Conservation (phyloP, 2,113 vertebrate species). For the Mobula hypostoma region DNA sequence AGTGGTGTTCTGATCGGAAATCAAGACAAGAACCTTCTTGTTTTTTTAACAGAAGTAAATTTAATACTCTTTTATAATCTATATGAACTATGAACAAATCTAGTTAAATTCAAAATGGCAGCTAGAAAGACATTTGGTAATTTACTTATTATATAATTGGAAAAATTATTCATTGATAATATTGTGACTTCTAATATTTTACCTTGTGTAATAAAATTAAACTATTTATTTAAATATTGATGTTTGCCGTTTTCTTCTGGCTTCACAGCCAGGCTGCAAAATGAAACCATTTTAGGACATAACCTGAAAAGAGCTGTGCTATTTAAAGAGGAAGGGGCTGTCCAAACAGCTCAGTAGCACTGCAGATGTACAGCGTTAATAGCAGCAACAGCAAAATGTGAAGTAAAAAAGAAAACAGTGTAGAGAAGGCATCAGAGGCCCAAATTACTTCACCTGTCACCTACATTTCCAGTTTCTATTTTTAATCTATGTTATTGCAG, state of each 20-base stretch:
- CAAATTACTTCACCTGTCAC: not conserved
- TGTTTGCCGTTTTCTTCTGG: not conserved
- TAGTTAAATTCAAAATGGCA: not conserved
- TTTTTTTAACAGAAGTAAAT: not conserved
- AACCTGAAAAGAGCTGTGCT: constrained; percentile 16
- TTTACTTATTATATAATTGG: not conserved
- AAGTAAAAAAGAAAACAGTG: not conserved
- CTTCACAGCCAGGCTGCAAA: not conserved
- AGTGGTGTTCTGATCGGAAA: not conserved
- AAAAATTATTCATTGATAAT: not conserved
- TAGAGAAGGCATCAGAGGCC: not conserved
- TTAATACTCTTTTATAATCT: not conserved
- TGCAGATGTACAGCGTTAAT: not conserved
- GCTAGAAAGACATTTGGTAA: not conserved
- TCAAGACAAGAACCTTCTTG: not conserved
- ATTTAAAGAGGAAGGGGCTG: constrained; percentile 32
- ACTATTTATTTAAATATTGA: not conserved
- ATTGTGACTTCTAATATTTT: not conserved
- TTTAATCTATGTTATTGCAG: not conserved
- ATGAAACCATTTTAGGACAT: constrained; percentile 14
- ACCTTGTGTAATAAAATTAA: not conserved
- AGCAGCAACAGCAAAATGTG: not conserved
- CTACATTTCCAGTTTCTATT: not conserved
- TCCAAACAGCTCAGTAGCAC: not conserved
- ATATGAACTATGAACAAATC: not conserved